Base-by-base conservation (phyloP, 2,797 vertebrate species). In the Tarsius wallacei region DNA sequence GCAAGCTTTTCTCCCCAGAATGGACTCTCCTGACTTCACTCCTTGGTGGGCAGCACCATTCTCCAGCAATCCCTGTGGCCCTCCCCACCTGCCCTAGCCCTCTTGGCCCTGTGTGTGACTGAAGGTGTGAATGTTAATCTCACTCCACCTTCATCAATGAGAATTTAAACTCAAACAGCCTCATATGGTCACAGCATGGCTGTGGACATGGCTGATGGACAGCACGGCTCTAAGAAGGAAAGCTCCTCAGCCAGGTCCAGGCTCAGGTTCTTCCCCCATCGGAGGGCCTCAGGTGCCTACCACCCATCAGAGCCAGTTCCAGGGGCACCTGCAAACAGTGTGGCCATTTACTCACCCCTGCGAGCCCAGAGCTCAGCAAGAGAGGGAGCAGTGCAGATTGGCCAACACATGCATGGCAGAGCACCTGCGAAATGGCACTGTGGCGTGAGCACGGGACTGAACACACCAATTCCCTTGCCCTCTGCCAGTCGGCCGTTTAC, bases 61-160 rank as follows among this genome's bases (percentile, higher is more conserved):
- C 22, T 61, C 61, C 26, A 80, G 57, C 3, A 64, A 76, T 9
- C 6, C 51, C 33, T 73, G 53, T 21, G n/a, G 33, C 36, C 68
- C 28, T 15, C n/a, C 42, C n/a, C 28, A 24, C 15, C 68, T 49
- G 19, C 19, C 47, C 71, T 12, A 53, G 15, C 16, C 55, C 31
- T 70, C 47, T 13, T 22, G 53, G 26, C 81, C 0, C 80, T 0
- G 0, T 66, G 19, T 0, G 11, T 10, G 61, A 5, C 13, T 42
- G 42, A 42, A 42, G 42, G 42, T 42, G 42, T 42, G 42, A 42
- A 42, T 42, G 42, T 42, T 42, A 42, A 42, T 42, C 42, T 42
- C 42, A 42, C 42, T 42, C 42, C 42, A 42, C 42, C 42, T 5
- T 42, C 42, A 42, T 42, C 42, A 6, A 42, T 42, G 42, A 42